These are phyloP conservation scores for Vanessa tameamea DNA, from an alignment of 1,140 invertebrate genomes.

Conservation along the genomic window DNA sequence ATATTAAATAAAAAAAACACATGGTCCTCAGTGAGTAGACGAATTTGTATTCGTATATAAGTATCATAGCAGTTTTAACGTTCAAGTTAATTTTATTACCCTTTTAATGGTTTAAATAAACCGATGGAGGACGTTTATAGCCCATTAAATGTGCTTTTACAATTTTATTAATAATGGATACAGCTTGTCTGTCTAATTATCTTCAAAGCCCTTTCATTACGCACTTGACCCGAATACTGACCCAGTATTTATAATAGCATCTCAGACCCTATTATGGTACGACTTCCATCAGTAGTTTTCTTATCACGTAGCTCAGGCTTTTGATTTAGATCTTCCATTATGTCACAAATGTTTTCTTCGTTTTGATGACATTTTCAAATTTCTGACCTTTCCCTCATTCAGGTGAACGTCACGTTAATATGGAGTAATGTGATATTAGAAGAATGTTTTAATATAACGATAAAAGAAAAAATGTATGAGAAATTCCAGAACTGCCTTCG, in stretches of 20 bases:
- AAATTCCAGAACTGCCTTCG: not conserved
- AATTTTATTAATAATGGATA: conserved; percentile 20
- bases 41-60: too few species aligned
- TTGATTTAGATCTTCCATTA: conserved; percentile 21
- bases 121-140: not conserved
- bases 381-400: conserved; percentile 11
- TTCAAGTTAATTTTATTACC: not conserved
- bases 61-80: too few species aligned
- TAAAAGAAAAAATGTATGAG: not conserved
- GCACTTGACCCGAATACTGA: conserved; percentile 44
- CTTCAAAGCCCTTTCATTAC: conserved; percentile 11
- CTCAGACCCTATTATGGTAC: conserved; percentile 11
- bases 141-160: conserved; percentile 12
- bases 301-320: conserved; percentile 24
- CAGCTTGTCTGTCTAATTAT: conserved; percentile 19
- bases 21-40: too few species aligned
- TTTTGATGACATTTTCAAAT: not conserved
- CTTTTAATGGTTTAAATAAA: conserved; percentile 4
- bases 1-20: not conserved
- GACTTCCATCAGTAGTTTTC: conserved; percentile 22
- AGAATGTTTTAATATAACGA: conserved; percentile 1
- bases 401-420: conserved; percentile 10
- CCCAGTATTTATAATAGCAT: conserved; percentile 31
- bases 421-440: not conserved
- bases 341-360: conserved; percentile 8